Evolutionary conservation across 1,140 invertebrate species (phyloP).

Genomic region (Leptinotarsa defecta): DNA sequence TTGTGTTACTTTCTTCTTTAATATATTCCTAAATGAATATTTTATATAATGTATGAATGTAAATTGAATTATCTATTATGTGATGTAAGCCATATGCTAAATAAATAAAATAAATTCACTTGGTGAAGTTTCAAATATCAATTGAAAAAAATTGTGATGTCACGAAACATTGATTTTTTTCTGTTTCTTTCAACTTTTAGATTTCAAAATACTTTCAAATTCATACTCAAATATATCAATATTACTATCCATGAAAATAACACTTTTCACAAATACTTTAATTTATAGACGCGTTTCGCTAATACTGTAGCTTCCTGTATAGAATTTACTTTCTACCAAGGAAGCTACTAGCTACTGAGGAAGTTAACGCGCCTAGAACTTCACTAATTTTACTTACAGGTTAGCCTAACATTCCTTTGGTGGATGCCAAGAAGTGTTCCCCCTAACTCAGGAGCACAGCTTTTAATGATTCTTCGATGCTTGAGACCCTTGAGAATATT

Average conservation of each 20-base stretch:
- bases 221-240: no score
- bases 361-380: background rate
- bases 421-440: constrained; percentile 95
- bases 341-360: background rate
- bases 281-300: no score
- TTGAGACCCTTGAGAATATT: constrained; percentile 96
- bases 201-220: no score
- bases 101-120: no score
- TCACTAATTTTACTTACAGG: constrained; percentile 59
- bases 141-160: background rate
- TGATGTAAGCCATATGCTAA: no score
- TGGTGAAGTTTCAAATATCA: background rate
- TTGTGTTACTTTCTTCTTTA: no score
- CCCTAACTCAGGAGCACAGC: constrained; percentile 89
- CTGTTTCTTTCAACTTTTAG: background rate
- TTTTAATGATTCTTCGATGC: constrained; percentile 95
- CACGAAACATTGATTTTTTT: background rate
- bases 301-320: no score
- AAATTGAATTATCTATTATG: no score
- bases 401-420: constrained; percentile 90
- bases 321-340: no score
- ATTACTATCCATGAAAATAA: no score
- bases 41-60: background rate
- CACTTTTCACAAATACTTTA: no score
- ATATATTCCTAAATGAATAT: background rate